Conservation (phyloP, 1,140 invertebrate species). For the Sinella curviseta region DNA sequence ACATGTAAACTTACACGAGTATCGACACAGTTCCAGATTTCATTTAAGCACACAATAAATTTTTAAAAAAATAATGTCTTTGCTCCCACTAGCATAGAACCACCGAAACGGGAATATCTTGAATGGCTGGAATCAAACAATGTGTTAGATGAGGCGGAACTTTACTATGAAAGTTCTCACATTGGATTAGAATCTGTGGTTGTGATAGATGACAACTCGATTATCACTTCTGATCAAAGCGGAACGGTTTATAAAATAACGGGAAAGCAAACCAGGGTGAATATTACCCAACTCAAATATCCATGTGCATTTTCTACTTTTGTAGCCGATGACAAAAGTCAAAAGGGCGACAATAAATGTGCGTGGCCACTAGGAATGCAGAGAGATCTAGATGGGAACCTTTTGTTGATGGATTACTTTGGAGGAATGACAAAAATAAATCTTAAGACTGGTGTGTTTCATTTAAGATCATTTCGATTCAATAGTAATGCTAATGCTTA, state of each 20-base stretch:
- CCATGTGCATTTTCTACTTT: background rate
- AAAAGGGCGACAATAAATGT: background rate
- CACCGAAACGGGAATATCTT: constrained; percentile 58
- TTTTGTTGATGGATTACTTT: constrained; percentile 78
- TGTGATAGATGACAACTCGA: constrained; percentile 63
- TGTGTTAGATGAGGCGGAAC: constrained; percentile 63
- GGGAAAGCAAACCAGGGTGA: constrained; percentile 56
- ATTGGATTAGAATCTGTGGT: constrained; percentile 70
- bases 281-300: background rate
- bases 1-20: too few relatives aligned
- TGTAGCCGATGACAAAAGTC: background rate
- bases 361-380: constrained; percentile 42
- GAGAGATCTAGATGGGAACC: constrained; percentile 68
- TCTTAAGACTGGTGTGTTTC: constrained; percentile 65
- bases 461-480: too few relatives aligned
- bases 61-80: background rate
- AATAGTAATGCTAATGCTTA: too few relatives aligned
- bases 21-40: too few relatives aligned
- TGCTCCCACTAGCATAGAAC: constrained; percentile 33
- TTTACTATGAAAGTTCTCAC: constrained; percentile 64
- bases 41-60: too few relatives aligned
- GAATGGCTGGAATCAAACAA: constrained; percentile 64
- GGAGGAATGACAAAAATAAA: constrained; percentile 77
- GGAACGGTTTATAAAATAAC: constrained; percentile 70
- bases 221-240: constrained; percentile 67